A percentile compares a stretch with the other conserved stretches of the same genome.
These are phyloP conservation scores for Clupea harengus DNA, from an alignment of 2,113 vertebrate species.

Conservation along the genomic window DNA sequence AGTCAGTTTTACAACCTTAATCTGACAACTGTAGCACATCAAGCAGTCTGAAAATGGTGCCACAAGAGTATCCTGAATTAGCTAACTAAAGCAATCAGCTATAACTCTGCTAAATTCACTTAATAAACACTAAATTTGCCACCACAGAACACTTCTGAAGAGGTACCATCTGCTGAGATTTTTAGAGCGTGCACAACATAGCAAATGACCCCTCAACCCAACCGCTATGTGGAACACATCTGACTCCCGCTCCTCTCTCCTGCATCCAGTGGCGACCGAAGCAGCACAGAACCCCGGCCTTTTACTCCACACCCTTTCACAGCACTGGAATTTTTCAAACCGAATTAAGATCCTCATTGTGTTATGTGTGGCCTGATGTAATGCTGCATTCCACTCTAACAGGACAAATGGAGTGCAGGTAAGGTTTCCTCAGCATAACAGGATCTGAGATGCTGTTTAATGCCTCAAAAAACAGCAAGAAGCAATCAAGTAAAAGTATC, in stretches of 20 bases:
- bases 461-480: background rate
- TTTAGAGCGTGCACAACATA: slow-evolving; percentile 5
- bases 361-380: background rate
- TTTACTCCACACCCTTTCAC: background rate
- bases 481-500: slow-evolving; percentile 8
- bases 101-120: background rate
- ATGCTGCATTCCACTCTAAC: background rate
- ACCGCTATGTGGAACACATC: background rate
- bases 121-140: background rate
- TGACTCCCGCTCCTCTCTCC: background rate
- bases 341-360: background rate
- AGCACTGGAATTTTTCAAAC: background rate
- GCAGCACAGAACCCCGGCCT: background rate
- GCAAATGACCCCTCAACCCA: background rate
- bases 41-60: background rate
- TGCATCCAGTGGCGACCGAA: background rate
- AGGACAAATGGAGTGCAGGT: background rate
- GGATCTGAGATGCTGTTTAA: background rate
- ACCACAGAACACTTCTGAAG: background rate
- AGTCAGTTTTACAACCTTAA: background rate
- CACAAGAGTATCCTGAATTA: background rate
- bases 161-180: background rate
- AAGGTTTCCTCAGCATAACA: background rate
- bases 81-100: background rate
- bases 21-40: background rate